phyloP scores from a whole-genome alignment of 2,888 invertebrate genomes.

The Ditula angustiorana region DNA sequence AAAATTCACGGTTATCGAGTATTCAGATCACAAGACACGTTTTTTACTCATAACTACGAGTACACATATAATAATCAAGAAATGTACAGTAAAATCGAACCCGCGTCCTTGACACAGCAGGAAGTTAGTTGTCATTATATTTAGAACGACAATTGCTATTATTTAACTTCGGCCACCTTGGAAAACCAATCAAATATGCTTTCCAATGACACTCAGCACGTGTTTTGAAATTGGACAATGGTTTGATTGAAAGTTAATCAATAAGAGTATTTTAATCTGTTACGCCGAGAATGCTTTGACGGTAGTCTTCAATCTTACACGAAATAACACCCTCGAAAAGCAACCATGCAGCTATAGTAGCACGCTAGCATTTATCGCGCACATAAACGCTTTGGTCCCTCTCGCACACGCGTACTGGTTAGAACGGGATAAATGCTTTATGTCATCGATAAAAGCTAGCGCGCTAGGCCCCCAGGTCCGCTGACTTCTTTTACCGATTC shows the following conservation, averaged over 20 bases:
- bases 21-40: not conserved
- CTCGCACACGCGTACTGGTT: too few species aligned
- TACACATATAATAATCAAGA: not conserved
- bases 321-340: too few species aligned
- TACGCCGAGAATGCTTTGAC: too few species aligned
- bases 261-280: not conserved
- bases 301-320: not conserved
- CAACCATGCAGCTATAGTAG: too few species aligned
- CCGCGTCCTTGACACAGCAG: slow-evolving; percentile 9
- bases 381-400: too few species aligned
- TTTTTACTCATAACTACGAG: not conserved
- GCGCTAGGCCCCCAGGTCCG: too few species aligned
- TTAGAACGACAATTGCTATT: slow-evolving; percentile 2
- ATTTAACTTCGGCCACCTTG: slow-evolving; percentile 6
- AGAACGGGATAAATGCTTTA: too few species aligned
- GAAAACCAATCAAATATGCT: slow-evolving; percentile 23
- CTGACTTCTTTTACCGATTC: too few species aligned
- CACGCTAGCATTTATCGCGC: too few species aligned
- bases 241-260: slow-evolving; percentile 6
- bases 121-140: slow-evolving; percentile 7
- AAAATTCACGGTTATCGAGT: too few species aligned
- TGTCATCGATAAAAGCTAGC: too few species aligned
- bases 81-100: not conserved
- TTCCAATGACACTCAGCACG: slow-evolving; percentile 4
- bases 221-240: not conserved